Percentiles rank a stretch among this genome's conserved stretches.
These are phyloP conservation scores for Lordiphosa stackelbergi DNA, from an alignment of 1,140 invertebrate genomes.

Conservation along the genomic window DNA sequence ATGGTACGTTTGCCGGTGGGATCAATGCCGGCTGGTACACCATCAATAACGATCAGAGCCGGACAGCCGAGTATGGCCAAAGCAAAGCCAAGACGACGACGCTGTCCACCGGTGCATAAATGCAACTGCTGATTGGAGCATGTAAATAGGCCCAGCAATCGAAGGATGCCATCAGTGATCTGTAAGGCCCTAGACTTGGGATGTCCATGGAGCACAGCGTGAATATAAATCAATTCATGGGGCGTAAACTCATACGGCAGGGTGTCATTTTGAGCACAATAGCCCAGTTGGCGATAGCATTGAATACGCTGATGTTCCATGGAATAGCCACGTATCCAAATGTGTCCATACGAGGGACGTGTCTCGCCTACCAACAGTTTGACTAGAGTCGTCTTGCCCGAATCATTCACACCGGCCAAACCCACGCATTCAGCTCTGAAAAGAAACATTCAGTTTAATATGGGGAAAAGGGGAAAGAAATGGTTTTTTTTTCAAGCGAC, in stretches of 20 bases:
- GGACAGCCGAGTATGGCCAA: conserved; percentile 93
- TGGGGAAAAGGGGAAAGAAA: no score
- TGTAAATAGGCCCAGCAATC: conserved; percentile 31
- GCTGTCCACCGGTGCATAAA: conserved; percentile 87
- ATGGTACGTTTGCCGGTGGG: conserved; percentile 87
- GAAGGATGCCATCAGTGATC: conserved; percentile 26
- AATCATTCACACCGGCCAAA: conserved; percentile 32
- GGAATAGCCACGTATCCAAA: conserved; percentile 36
- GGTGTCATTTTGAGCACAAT: conserved; percentile 27
- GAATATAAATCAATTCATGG: conserved; percentile 25
- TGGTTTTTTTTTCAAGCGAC: no score
- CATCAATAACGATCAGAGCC: conserved; percentile 36
- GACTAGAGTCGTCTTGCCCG: conserved; percentile 44
- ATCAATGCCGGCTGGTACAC: conserved; percentile 87
- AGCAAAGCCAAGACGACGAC: conserved; percentile 91
- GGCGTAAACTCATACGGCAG: conserved; percentile 39
- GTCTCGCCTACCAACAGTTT: conserved; percentile 32
- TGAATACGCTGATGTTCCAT: conserved; percentile 8
- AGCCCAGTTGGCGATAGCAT: conserved; percentile 37
- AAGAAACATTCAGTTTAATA: no score
- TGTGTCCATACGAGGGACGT: conserved; percentile 11
- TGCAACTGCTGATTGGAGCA: conserved; percentile 16
- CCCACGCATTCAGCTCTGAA: conserved; percentile 43
- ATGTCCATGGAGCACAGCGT: conserved; percentile 29
- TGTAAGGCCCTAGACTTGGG: background rate